These are phyloP conservation scores for Perdita meconis DNA, from an alignment of 2,888 invertebrate species.

Conservation along the genomic window DNA sequence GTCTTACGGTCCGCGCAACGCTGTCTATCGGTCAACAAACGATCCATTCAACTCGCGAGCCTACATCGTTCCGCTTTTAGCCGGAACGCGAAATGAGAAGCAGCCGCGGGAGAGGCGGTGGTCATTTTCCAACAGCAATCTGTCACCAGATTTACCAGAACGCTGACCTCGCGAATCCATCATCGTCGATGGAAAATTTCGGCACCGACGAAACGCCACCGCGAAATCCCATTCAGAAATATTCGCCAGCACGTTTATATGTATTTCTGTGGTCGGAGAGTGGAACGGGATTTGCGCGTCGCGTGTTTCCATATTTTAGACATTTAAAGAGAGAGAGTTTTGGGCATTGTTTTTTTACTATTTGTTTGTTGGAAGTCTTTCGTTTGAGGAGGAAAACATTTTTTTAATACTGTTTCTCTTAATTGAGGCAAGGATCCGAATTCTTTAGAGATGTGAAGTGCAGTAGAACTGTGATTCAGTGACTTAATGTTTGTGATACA, in stretches of 20 bases:
- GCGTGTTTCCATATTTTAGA: too few species aligned
- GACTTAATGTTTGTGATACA: too few species aligned
- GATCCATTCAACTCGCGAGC: conserved; percentile 24
- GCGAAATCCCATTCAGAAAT: not conserved
- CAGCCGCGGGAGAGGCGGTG: conserved; percentile 1
- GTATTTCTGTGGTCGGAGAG: not conserved
- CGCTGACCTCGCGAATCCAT: not conserved
- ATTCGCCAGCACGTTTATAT: not conserved
- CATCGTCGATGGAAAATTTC: not conserved
- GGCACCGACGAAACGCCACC: not conserved
- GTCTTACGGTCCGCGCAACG: conserved; percentile 30
- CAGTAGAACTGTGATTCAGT: too few species aligned
- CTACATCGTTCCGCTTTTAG: conserved; percentile 23
- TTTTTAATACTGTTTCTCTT: too few species aligned
- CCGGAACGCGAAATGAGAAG: not conserved
- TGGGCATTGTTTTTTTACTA: too few species aligned
- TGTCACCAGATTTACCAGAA: not conserved
- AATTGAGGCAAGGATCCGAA: too few species aligned
- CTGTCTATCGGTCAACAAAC: conserved; percentile 14
- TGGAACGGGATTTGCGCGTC: not conserved
- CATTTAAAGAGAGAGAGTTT: too few species aligned
- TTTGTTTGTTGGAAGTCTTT: too few species aligned
- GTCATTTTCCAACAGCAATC: conserved; percentile 6
- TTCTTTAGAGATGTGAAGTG: too few species aligned
- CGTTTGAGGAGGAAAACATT: too few species aligned